Conservation (phyloP, 2,113 vertebrate species). For the Mustela lutreola region DNA sequence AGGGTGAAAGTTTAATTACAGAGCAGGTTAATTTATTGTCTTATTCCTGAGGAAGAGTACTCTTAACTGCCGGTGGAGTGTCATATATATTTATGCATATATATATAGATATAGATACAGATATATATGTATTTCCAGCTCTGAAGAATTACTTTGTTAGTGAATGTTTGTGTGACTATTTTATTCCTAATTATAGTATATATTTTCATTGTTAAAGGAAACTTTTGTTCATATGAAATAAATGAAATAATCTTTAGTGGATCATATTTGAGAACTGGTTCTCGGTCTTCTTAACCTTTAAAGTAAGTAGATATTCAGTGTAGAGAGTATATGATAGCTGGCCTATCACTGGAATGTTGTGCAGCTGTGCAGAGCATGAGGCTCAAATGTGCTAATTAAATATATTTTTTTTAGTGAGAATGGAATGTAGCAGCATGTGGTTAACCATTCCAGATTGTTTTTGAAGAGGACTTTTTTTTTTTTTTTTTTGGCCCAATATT, state of each 20-base stretch:
- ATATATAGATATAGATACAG: background rate
- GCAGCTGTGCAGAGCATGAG: conserved; percentile 58
- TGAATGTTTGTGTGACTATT: conserved; percentile 33
- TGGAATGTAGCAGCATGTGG: conserved; percentile 76
- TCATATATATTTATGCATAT: background rate
- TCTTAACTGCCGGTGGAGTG: conserved; percentile 41
- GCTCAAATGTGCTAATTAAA: conserved; percentile 64
- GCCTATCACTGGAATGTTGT: conserved; percentile 58
- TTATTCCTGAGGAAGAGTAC: background rate
- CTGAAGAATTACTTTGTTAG: conserved; percentile 56
- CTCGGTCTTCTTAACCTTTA: conserved; percentile 61
- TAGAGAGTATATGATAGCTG: background rate
- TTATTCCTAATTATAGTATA: conserved; percentile 62
- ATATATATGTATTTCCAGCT: conserved; percentile 21
- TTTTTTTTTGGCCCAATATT: conserved; percentile 35
- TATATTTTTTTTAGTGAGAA: conserved; percentile 55
- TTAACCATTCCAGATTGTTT: conserved; percentile 56
- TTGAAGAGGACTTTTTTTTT: conserved; percentile 42
- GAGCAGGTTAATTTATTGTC: background rate
- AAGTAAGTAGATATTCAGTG: conserved; percentile 62
- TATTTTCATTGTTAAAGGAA: conserved; percentile 47
- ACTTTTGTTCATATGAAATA: background rate
- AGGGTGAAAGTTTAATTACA: conserved; percentile 31
- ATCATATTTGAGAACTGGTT: conserved; percentile 57
- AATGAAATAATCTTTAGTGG: background rate